Percentiles rank a stretch among this genome's conserved stretches.
Evolutionary conservation across 2,797 vertebrate genomes (phyloP).

Genomic region (Clamator glandarius): DNA sequence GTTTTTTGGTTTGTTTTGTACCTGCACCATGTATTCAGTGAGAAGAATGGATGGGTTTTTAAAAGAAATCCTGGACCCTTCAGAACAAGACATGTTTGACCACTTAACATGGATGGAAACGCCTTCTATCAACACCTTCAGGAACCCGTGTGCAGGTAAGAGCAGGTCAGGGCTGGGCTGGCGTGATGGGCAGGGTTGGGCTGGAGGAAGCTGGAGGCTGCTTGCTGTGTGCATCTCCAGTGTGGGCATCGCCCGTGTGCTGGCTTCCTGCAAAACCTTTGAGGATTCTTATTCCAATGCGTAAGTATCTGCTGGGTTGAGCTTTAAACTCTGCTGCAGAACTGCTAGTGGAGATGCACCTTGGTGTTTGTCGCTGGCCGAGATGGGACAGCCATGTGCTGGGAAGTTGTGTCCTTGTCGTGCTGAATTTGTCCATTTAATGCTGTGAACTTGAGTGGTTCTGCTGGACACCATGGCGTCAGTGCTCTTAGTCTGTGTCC

Average conservation of each 20-base stretch:
- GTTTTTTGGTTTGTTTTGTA: not conserved
- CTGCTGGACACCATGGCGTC: not conserved
- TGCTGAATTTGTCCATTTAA: fast-evolving
- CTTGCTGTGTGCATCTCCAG: fast-evolving
- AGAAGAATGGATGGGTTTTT: not conserved
- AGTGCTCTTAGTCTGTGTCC: fast-evolving
- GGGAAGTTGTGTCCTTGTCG: fast-evolving
- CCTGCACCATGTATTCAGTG: fast-evolving
- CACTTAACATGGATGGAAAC: not conserved
- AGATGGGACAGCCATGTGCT: fast-evolving
- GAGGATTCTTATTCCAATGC: fast-evolving
- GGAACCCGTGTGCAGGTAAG: not conserved
- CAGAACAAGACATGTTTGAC: not conserved
- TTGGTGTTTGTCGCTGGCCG: not conserved
- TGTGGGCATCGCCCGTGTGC: fast-evolving
- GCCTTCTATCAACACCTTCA: fast-evolving
- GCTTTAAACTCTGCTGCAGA: fast-evolving
- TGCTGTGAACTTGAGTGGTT: fast-evolving
- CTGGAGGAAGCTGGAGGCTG: not conserved
- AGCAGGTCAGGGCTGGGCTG: not conserved
- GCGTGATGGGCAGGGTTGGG: not conserved
- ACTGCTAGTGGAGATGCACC: fast-evolving
- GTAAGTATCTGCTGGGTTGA: not conserved
- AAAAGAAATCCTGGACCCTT: slow-evolving; percentile 14
- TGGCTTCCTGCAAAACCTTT: fast-evolving